Evolutionary conservation across 2,113 vertebrate genomes (phyloP), one percentile per base, ranked within the genome.

Genomic region (Phalacrocorax carbo): DNA sequence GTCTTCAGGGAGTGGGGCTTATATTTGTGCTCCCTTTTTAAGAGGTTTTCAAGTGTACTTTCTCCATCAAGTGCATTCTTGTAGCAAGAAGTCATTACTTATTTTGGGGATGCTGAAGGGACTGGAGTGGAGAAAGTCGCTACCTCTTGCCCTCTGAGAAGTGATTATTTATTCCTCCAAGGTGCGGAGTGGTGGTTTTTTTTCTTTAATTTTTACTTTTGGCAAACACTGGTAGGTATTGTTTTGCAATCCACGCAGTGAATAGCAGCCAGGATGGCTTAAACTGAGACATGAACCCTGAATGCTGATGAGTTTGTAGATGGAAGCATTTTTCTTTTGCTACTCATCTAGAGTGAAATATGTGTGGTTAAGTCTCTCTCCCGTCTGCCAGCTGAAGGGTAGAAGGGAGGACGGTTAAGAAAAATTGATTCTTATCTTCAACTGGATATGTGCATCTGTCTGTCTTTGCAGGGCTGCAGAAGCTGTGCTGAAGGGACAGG

Each of bases 401-500:
- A 54, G 81, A 88, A 84, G 36, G 70, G 81, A 94, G 34, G 30
- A 20, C 2, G 5, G 23, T 82, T 87, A 80, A 85, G 64, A 88
- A 91, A 95, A 77, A 48, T 21, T 51, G 30, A 36, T 93, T 93
- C 29, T 48, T 62, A 11, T 26, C 55, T 91, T 95, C 87, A 95
- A 1, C n/a, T 91, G 51, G 87, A 5, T 94, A 61, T 94, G 57
- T 91, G 40, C 36, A 18, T 84, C 16, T 78, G n/a, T 96, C 79
- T 97, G 30, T 96, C 81, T 97, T 90, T 97, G 90, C 98, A 99
- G 99, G 98, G 99, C 99, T 97, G 99, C 99, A 92, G 99, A 99
- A 98, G 98, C 99, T 77, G 99, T 99, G 88, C 96, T 99, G 96
- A 99, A 99, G 94, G 99, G 99, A 96, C 99, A 99, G 91, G 99